phyloP scores from a whole-genome alignment of 2,888 invertebrate species.

The Dimorphilus gyrociliatus region DNA sequence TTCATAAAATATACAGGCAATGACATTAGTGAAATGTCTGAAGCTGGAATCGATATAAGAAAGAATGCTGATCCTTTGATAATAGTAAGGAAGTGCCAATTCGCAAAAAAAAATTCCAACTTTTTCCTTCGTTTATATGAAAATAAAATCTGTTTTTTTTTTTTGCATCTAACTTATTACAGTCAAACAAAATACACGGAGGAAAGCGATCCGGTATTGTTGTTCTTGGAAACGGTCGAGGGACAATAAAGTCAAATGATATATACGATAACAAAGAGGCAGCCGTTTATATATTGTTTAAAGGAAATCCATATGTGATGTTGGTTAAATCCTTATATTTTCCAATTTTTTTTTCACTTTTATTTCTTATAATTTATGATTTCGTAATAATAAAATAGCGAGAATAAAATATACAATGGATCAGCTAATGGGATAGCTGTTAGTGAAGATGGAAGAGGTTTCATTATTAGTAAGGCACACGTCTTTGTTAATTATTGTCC shows the following conservation, averaged over 20 bases:
- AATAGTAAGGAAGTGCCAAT: slow-evolving; percentile 13
- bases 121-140: too few species aligned
- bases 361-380: slow-evolving; percentile 1
- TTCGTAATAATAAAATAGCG: too few species aligned
- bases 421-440: slow-evolving; percentile 27
- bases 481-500: too few species aligned
- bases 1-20: slow-evolving; percentile 20
- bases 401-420: slow-evolving; percentile 26
- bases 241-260: slow-evolving; percentile 24
- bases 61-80: slow-evolving; percentile 28
- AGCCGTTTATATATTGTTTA: slow-evolving; percentile 25
- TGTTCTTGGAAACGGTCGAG: slow-evolving; percentile 25
- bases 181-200: slow-evolving; percentile 29
- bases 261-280: slow-evolving; percentile 29
- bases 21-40: slow-evolving; percentile 26
- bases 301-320: slow-evolving; percentile 26
- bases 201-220: slow-evolving; percentile 30
- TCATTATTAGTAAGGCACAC: slow-evolving; percentile 21
- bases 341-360: background rate
- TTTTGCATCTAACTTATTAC: slow-evolving; percentile 1
- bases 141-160: background rate
- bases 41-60: slow-evolving; percentile 26
- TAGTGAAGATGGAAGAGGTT: slow-evolving; percentile 23
- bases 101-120: background rate
- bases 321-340: slow-evolving; percentile 6